Percentiles rank a stretch among this genome's conserved stretches.
These are phyloP conservation scores for Ptychoptera albimana DNA, from an alignment of 2,888 invertebrate genomes.

Conservation along the genomic window DNA sequence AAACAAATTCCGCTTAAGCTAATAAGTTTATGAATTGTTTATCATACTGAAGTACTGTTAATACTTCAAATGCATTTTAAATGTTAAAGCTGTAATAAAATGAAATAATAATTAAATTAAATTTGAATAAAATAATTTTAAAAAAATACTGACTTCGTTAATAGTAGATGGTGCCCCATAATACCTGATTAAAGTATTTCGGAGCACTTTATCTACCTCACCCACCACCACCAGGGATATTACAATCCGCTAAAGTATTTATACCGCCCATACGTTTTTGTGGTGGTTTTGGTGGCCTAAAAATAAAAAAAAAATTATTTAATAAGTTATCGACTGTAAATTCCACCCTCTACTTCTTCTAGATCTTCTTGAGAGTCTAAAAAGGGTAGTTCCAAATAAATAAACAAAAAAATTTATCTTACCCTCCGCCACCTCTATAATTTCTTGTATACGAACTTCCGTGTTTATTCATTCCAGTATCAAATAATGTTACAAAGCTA, in stretches of 20 bases:
- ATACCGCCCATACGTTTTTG: slow-evolving; percentile 7
- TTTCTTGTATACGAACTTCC: not conserved
- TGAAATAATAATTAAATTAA: no score
- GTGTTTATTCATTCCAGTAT: not conserved
- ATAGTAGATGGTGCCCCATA: not conserved
- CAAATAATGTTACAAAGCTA: slow-evolving; percentile 5
- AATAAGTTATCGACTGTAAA: slow-evolving; percentile 1
- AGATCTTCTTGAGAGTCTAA: no score
- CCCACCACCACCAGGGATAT: slow-evolving; percentile 9
- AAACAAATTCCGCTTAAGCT: slow-evolving; percentile 3
- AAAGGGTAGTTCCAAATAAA: no score
- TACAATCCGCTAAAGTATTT: slow-evolving; percentile 6
- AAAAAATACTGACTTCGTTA: no score
- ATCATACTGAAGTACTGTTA: not conserved
- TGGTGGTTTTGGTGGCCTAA: slow-evolving; percentile 1
- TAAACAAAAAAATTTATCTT: no score
- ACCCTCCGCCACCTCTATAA: slow-evolving; percentile 2
- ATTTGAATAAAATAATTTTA: no score
- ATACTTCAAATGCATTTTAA: no score
- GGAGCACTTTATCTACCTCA: slow-evolving; percentile 7
- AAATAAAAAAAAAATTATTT: not conserved
- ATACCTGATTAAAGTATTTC: not conserved
- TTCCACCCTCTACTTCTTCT: slow-evolving; percentile 1
- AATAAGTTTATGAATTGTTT: slow-evolving; percentile 5
- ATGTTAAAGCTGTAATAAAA: no score